Conservation (phyloP, 1,140 invertebrate genomes). For the Rhagoletis pomonella region DNA sequence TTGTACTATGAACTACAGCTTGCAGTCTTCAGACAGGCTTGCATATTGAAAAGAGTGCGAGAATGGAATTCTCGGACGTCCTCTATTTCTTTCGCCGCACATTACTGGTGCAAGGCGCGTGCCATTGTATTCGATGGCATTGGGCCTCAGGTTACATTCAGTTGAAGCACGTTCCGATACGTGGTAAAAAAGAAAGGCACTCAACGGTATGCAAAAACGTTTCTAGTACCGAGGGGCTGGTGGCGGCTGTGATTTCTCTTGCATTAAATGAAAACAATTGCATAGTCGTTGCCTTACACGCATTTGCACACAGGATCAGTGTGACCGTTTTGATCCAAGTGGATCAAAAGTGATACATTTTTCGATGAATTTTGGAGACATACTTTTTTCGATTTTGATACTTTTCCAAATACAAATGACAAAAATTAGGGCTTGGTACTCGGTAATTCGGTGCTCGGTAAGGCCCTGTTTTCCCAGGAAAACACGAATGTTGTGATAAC, state of each 20-base stretch:
- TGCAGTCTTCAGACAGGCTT: not conserved
- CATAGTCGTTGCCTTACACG: not conserved
- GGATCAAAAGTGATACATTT: too few species aligned
- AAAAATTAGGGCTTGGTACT: too few species aligned
- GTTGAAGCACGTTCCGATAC: too few species aligned
- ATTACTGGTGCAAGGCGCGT: conserved; percentile 9
- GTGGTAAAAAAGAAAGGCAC: too few species aligned
- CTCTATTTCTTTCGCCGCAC: not conserved
- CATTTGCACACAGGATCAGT: not conserved
- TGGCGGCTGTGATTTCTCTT: not conserved
- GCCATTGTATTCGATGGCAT: not conserved
- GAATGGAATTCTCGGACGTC: not conserved
- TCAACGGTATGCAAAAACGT: not conserved
- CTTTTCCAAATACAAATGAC: too few species aligned
- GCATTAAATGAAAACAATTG: conserved; percentile 42
- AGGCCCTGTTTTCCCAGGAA: too few species aligned
- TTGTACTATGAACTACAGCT: not conserved
- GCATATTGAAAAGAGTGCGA: not conserved
- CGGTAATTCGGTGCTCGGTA: too few species aligned
- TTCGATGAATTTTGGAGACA: too few species aligned
- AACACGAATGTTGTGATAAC: too few species aligned
- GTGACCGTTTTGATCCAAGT: too few species aligned
- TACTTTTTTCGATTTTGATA: too few species aligned
- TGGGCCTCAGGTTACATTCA: not conserved
- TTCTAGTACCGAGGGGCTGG: not conserved